Base-by-base conservation (phyloP, 2,888 invertebrate genomes). In the Diarsia brunnea region DNA sequence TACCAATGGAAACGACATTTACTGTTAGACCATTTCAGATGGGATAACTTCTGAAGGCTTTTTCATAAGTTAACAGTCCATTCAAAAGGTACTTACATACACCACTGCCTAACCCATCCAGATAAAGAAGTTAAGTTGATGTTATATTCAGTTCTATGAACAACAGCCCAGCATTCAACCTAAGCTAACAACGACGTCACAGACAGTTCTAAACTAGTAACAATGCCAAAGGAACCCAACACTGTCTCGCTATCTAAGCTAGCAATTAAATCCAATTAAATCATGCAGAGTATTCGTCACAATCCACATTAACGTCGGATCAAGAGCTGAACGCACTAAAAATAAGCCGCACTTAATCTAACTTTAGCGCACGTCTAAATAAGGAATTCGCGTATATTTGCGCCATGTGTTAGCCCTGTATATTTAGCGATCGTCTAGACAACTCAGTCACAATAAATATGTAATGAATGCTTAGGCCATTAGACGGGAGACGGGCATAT, bases 311-410 rank as follows among this genome's bases (percentile, higher is more conserved):
- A 87, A 81, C 77, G 76, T 64, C 73, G 70, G 63, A 87, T 86
- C 86, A 86, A 78, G 75, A 61, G 73, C 69, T 60, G 55, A 53
- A 43, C 71, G 69, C 81, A 84, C 88, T 85, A 82, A 85, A 88
- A 88, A 85, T 87, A 88, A 87, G 80, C 82, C 72, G 76, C 78
- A 74, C 84, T 90, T 88, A 86, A 82, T 83, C 88, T 91, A 91
- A 74, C 71, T 83, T 78, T 90, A 91, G 88, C 64, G 10, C 45
- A 84, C 87, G 75, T 85, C 88, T 91, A 90, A 89, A 89, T 89
- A 87, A 85, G 88, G 88, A 77, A 80, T 84, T 81, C 55, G 64
- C 79, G 86, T 82, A 78, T 73, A 77, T 85, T 88, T 87, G 81
- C 80, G 71, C 76, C 80, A 84, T 73, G 79, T 84, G 77, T 65